Conservation (phyloP, 2,888 invertebrate genomes). For the Eurytoma adleriae region DNA sequence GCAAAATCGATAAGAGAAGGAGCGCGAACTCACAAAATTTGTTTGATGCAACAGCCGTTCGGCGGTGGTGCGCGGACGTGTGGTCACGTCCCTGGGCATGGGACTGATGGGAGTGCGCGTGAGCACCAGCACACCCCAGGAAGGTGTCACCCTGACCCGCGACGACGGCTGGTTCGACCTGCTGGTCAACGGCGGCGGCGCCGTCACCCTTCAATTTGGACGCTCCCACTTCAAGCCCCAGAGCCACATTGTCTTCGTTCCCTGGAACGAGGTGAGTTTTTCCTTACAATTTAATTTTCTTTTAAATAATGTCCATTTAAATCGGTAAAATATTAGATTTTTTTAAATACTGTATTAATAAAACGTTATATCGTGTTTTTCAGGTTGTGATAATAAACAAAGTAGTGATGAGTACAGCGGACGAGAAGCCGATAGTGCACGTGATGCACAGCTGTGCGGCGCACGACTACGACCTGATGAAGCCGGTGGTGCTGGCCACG, state of each 20-base stretch:
- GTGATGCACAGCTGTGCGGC: slow-evolving; percentile 88
- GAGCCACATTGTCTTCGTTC: slow-evolving; percentile 92
- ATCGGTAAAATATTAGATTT: too few species aligned
- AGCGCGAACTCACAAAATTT: not conserved
- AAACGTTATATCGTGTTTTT: slow-evolving; percentile 38
- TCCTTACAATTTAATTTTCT: not conserved
- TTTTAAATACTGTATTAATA: too few species aligned
- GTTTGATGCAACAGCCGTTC: slow-evolving; percentile 85
- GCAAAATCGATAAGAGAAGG: not conserved
- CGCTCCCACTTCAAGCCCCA: slow-evolving; percentile 93
- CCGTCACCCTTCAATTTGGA: slow-evolving; percentile 96
- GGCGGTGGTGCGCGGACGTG: slow-evolving; percentile 96
- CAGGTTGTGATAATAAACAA: slow-evolving; percentile 95
- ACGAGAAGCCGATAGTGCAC: slow-evolving; percentile 83
- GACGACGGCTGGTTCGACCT: slow-evolving; percentile 98
- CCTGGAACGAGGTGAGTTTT: slow-evolving; percentile 91
- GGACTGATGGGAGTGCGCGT: slow-evolving; percentile 97
- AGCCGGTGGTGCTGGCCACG: slow-evolving; percentile 93
- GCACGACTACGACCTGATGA: slow-evolving; percentile 95
- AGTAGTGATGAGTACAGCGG: slow-evolving; percentile 88
- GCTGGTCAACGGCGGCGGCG: slow-evolving; percentile 99
- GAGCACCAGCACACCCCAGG: slow-evolving; percentile 93
- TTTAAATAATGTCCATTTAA: not conserved
- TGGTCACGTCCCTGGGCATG: slow-evolving; percentile 92
- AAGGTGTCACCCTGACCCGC: slow-evolving; percentile 95